Evolutionary conservation across 2,797 vertebrate genomes (phyloP), one percentile per base, ranked within the genome.

Genomic region (Eremophila alpestris): DNA sequence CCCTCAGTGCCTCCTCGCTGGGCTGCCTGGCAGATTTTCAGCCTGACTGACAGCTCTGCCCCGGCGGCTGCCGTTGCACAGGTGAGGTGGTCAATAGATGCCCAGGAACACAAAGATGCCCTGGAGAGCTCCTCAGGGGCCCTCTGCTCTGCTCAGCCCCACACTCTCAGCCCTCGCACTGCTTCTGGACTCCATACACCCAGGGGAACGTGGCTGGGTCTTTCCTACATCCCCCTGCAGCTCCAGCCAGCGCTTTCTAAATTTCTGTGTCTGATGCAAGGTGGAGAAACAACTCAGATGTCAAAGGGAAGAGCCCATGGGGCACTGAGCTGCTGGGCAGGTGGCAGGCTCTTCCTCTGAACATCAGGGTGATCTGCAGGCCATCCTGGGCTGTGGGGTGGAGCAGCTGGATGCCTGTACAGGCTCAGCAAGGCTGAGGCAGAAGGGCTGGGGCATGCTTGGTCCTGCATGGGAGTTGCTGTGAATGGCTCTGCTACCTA

Each of bases 391-490:
- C 76, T 55, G 41, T 8, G 15, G 27, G 71, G 41, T 9, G n/a
- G 75, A 93, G 73, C 64, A 8, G 87, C 78, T 69, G 55, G 34
- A 19, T 73, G 64, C 64, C 89, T 70, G 24, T 43, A 71, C 27
- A 38, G 84, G 75, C 85, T 91, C 74, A 45, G 49, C 75, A 55
- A 88, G 52, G 71, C 56, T 18, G 5, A 27, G 77, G 68, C 11
- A 84, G 46, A 89, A 83, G 88, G 86, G 89, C 89, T 95, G 94
- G 95, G 96, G 95, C 15, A 40, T 91, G 94, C 82, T 75, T 94
- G 89, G 90, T 93, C 94, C 92, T 96, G 91, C 95, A 95, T 94
- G 96, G 97, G 96, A 96, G 96, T 97, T 97, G 96, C 96, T 97
- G 95, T 97, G 96, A 97, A 96, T 89, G 94, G 94, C 95, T 96